Conservation (phyloP, 2,113 vertebrate species). For the Mola mola region DNA sequence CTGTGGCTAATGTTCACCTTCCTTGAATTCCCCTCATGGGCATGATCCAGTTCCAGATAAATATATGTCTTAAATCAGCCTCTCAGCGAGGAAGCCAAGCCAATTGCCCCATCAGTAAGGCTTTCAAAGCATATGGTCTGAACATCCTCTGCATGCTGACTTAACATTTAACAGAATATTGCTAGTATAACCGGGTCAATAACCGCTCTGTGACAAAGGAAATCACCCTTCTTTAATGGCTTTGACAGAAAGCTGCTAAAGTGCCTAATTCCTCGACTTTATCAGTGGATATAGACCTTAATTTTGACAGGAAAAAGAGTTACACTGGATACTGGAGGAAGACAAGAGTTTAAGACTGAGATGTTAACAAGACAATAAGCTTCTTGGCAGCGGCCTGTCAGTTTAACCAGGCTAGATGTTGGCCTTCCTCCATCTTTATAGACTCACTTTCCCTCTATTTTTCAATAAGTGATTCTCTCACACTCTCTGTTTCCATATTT, state of each 20-base stretch:
- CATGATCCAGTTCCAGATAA: conserved; percentile 67
- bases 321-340: conserved; percentile 43
- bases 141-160: conserved; percentile 58
- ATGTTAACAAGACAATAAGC: conserved; percentile 62
- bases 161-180: conserved; percentile 45
- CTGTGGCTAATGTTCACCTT: conserved; percentile 28
- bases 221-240: conserved; percentile 54
- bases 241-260: conserved; percentile 66
- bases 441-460: conserved; percentile 42
- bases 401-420: conserved; percentile 61
- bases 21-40: conserved; percentile 24
- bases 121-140: conserved; percentile 42
- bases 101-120: conserved; percentile 52
- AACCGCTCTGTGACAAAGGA: conserved; percentile 63
- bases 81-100: conserved; percentile 48
- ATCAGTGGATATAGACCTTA: conserved; percentile 34
- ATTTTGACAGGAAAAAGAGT: conserved; percentile 66
- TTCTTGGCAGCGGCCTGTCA: conserved; percentile 57
- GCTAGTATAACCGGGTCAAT: conserved; percentile 42
- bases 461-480: conserved; percentile 28
- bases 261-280: conserved; percentile 57
- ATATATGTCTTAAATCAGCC: conserved; percentile 73
- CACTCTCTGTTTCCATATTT: conserved; percentile 29
- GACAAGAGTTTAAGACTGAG: conserved; percentile 33
- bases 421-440: conserved; percentile 53